These are phyloP conservation scores for Aurelia aurita DNA, from an alignment of 30 jellyfish, hydroid and myxozoan species.

Conservation along the genomic window DNA sequence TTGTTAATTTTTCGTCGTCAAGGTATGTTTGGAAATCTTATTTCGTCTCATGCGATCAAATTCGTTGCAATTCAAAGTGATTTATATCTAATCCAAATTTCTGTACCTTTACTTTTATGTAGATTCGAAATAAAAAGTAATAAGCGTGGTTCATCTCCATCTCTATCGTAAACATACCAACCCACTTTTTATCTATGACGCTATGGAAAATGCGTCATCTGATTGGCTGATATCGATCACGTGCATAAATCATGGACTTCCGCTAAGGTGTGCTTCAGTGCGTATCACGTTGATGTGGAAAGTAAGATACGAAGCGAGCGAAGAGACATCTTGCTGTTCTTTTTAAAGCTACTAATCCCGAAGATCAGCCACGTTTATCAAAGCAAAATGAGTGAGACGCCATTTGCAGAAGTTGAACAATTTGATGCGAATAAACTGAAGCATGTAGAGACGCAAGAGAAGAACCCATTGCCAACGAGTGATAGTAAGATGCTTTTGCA, in stretches of 20 bases:
- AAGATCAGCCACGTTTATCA: background rate
- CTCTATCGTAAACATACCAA: constrained; percentile 23
- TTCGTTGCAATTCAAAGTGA: too few relatives aligned
- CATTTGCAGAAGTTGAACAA: constrained; percentile 87
- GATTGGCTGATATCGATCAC: constrained; percentile 38
- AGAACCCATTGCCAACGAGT: constrained; percentile 89
- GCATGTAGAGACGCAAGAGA: constrained; percentile 92
- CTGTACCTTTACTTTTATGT: background rate
- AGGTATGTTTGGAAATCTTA: too few relatives aligned
- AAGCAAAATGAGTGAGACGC: constrained; percentile 52
- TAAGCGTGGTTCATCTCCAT: background rate
- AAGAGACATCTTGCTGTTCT: constrained; percentile 43
- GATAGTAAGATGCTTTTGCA: constrained; percentile 54
- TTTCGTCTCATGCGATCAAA: too few relatives aligned
- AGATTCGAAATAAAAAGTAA: background rate
- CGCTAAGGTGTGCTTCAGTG: constrained; percentile 69
- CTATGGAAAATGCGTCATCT: background rate
- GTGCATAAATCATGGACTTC: constrained; percentile 51
- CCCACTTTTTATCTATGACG: constrained; percentile 57
- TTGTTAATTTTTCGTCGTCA: too few relatives aligned
- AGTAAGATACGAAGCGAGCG: constrained; percentile 4
- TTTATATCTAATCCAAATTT: too few relatives aligned
- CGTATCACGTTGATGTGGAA: constrained; percentile 47
- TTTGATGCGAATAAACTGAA: constrained; percentile 83
- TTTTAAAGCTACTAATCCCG: background rate